These are phyloP conservation scores for Steinernema scapterisci DNA, from an alignment of 2,888 invertebrate species.

Conservation along the genomic window DNA sequence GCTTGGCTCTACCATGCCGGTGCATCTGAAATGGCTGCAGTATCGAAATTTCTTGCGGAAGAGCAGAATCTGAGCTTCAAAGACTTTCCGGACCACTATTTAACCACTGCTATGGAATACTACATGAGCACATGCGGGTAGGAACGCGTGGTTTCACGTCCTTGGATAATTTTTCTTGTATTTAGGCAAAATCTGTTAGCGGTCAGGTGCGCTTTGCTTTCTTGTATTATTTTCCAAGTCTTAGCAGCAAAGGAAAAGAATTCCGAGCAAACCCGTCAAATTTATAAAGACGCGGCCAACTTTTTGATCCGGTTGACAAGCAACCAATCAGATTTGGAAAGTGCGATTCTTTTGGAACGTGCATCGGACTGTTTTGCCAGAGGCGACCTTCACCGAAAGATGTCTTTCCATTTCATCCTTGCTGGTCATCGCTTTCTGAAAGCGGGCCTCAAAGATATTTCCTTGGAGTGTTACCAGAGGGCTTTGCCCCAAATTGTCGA, in stretches of 20 bases:
- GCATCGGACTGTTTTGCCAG: slow-evolving; percentile 87
- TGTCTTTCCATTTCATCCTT: slow-evolving; percentile 92
- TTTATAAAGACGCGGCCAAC: slow-evolving; percentile 22
- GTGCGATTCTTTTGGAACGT: slow-evolving; percentile 90
- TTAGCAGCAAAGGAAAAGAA: background rate
- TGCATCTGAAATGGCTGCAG: slow-evolving; percentile 73
- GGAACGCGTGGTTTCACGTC: slow-evolving; percentile 68
- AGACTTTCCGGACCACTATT: slow-evolving; percentile 75
- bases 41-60: slow-evolving; percentile 71
- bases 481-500: slow-evolving; percentile 46
- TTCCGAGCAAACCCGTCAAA: background rate
- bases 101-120: slow-evolving; percentile 90
- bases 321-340: slow-evolving; percentile 77
- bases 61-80: slow-evolving; percentile 73
- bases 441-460: slow-evolving; percentile 44
- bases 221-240: background rate
- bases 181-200: slow-evolving; percentile 86
- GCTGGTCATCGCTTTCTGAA: slow-evolving; percentile 80
- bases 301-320: slow-evolving; percentile 28
- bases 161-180: slow-evolving; percentile 43
- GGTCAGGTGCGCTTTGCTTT: slow-evolving; percentile 73
- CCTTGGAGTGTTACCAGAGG: slow-evolving; percentile 43
- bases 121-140: slow-evolving; percentile 83
- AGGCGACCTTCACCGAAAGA: slow-evolving; percentile 80
- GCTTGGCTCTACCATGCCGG: slow-evolving; percentile 87